These are phyloP conservation scores for Recurvirostra avosetta DNA, from an alignment of 2,113 vertebrate species.

Conservation along the genomic window DNA sequence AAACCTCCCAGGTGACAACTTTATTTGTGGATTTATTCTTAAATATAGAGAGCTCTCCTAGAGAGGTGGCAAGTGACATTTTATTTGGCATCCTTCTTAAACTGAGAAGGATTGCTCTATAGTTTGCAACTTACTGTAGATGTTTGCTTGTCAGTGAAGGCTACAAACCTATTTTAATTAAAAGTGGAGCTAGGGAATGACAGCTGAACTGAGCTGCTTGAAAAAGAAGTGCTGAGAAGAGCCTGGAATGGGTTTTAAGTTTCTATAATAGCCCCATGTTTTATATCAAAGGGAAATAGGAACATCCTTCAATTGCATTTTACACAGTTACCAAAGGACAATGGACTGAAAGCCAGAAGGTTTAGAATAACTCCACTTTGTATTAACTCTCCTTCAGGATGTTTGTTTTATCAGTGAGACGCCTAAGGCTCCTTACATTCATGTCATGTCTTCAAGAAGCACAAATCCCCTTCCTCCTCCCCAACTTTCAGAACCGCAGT, in stretches of 20 bases:
- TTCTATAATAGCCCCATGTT: conserved; percentile 27
- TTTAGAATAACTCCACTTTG: not conserved
- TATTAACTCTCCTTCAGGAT: not conserved
- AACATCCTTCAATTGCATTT: conserved; percentile 50
- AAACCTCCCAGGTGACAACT: not conserved
- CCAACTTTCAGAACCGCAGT: not conserved
- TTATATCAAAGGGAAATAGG: conserved; percentile 37
- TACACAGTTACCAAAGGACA: not conserved
- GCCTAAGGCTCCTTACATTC: not conserved
- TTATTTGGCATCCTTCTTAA: conserved; percentile 17
- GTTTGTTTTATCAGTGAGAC: not conserved
- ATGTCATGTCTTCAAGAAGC: not conserved
- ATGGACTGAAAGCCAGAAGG: not conserved
- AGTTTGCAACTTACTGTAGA: conserved; percentile 1
- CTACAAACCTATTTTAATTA: conserved; percentile 37
- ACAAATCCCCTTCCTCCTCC: not conserved
- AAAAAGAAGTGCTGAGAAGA: conserved; percentile 34
- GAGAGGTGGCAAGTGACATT: not conserved
- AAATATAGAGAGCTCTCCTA: not conserved
- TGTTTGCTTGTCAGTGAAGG: conserved; percentile 7
- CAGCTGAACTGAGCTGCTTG: conserved; percentile 30
- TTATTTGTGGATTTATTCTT: conserved; percentile 12
- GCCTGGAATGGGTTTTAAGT: conserved; percentile 16
- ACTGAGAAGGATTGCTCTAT: not conserved
- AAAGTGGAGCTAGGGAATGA: conserved; percentile 29